A percentile compares a stretch with the other conserved stretches of the same genome.
phyloP scores from a whole-genome alignment of 1,140 invertebrate genomes.

The Leptonema lineaticorne region DNA sequence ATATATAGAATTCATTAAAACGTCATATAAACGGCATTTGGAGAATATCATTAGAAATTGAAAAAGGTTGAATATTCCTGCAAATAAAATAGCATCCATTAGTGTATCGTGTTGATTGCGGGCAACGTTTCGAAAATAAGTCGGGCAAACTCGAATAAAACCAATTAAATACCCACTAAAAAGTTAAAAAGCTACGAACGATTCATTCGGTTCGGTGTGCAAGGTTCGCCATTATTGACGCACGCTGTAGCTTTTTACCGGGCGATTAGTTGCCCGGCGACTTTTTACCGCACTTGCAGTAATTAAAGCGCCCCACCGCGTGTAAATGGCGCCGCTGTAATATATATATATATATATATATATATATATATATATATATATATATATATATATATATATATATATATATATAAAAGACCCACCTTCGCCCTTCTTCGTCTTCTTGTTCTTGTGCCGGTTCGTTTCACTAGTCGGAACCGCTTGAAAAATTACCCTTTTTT shows the following conservation, averaged over 20 bases:
- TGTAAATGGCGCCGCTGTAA: no score
- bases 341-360: no score
- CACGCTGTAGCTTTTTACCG: not conserved
- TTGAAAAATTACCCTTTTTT: constrained; percentile 32
- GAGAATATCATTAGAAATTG: no score
- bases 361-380: not conserved
- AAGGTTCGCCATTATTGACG: constrained; percentile 1
- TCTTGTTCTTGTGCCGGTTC: no score
- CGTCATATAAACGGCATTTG: no score
- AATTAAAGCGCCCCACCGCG: constrained; percentile 3
- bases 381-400: not conserved
- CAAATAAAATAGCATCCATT: no score
- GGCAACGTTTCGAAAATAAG: constrained; percentile 3
- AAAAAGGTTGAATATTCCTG: no score
- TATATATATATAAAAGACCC: not conserved
- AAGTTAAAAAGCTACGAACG: not conserved
- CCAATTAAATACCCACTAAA: not conserved
- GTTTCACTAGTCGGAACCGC: no score
- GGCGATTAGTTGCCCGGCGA: not conserved
- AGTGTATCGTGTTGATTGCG: no score
- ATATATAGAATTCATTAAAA: no score
- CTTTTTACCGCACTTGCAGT: constrained; percentile 8
- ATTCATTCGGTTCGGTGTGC: not conserved
- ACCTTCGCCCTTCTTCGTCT: no score
- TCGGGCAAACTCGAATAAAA: constrained; percentile 2